Percentiles rank a stretch among this genome's conserved stretches.
Conservation (phyloP, 2,113 vertebrate species). For the Cyphomyrus plagiostoma region DNA sequence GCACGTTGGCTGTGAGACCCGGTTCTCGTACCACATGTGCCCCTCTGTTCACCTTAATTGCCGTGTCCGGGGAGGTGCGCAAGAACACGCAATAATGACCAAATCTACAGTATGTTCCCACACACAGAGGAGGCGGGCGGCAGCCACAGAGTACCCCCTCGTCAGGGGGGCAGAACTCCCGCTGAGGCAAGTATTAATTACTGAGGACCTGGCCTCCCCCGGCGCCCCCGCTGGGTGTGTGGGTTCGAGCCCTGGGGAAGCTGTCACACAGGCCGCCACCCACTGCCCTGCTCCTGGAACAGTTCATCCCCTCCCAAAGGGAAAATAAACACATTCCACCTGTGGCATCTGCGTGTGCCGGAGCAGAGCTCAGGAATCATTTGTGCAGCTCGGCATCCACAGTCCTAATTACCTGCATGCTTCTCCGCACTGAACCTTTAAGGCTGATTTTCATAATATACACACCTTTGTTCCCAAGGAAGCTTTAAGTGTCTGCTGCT, state of each 20-base stretch:
- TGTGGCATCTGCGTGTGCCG: neutral
- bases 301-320: neutral
- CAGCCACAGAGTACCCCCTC: neutral
- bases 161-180: neutral
- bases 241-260: neutral
- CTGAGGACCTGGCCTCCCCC: neutral
- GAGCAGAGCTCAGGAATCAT: neutral
- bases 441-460: neutral
- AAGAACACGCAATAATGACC: neutral
- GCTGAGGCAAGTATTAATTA: neutral
- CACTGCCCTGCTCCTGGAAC: neutral
- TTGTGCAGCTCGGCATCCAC: neutral
- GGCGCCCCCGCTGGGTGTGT: neutral
- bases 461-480: neutral
- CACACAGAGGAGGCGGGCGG: neutral
- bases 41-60: neutral
- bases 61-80: neutral
- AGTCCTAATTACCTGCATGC: neutral
- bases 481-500: neutral
- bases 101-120: neutral
- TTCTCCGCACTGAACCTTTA: neutral
- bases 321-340: neutral
- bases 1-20: neutral
- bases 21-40: neutral
- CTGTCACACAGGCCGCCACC: neutral